Evolutionary conservation across 2,888 invertebrate genomes (phyloP).

Genomic region (Temnothorax unifasciatus): DNA sequence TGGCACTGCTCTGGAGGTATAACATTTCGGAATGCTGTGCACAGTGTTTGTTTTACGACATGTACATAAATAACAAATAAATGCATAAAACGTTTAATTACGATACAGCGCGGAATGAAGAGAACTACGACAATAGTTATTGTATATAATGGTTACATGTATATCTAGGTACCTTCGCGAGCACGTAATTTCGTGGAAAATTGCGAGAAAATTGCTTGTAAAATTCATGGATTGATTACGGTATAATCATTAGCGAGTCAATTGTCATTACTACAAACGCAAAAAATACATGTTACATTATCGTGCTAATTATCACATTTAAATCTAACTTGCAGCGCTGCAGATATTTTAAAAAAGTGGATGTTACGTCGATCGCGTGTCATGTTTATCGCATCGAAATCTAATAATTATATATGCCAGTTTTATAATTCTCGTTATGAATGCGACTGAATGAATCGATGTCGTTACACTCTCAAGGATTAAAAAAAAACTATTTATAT

Average conservation of each 20-base stretch:
- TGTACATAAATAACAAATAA: slow-evolving; percentile 15
- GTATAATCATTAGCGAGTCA: slow-evolving; percentile 1
- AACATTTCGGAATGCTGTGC: not conserved
- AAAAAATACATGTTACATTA: not conserved
- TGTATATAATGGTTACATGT: not conserved
- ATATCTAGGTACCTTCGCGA: not conserved
- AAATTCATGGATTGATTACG: not conserved
- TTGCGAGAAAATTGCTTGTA: not conserved
- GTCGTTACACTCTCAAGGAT: not conserved
- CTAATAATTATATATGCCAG: not conserved
- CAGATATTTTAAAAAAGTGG: not conserved
- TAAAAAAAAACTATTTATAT: not conserved
- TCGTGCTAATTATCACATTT: slow-evolving; percentile 2
- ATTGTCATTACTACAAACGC: not conserved
- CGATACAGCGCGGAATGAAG: not conserved
- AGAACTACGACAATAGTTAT: slow-evolving; percentile 14
- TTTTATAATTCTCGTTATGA: slow-evolving; percentile 15
- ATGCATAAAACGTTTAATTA: not conserved
- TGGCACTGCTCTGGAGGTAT: not conserved
- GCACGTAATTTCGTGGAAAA: slow-evolving; percentile 8
- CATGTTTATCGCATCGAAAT: slow-evolving; percentile 10
- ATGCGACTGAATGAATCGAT: not conserved
- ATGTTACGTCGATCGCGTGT: not conserved
- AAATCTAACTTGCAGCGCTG: not conserved
- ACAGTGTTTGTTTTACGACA: not conserved